Conservation (phyloP, 2,888 invertebrate species). For the Lepidocyrtinus sp. region DNA sequence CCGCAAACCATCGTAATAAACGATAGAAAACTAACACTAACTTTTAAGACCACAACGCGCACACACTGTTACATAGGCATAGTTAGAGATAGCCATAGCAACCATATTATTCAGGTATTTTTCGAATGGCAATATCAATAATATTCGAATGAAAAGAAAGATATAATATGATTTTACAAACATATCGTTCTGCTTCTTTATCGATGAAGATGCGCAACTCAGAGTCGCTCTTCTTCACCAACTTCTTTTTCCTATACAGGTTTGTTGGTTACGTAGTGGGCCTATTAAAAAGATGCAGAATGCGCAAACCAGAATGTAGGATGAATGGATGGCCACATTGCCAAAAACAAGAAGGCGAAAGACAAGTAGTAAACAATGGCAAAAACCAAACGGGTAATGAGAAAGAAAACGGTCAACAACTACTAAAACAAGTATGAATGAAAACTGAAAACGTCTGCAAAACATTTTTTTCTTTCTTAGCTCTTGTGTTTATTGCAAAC, state of each 20-base stretch:
- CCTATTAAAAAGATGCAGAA: not conserved
- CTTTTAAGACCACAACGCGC: not conserved
- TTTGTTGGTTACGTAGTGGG: not conserved
- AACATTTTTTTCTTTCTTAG: not conserved
- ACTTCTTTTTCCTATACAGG: not conserved
- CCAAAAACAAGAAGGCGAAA: not conserved
- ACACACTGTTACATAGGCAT: not conserved
- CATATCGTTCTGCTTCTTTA: not conserved
- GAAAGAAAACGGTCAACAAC: conserved; percentile 24
- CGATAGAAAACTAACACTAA: not conserved
- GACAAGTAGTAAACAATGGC: conserved; percentile 30
- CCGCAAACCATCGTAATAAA: conserved; percentile 30
- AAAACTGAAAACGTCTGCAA: not conserved
- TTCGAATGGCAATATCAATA: conserved; percentile 14
- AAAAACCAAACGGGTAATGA: not conserved
- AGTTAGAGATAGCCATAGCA: not conserved
- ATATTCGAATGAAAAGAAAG: conserved; percentile 8
- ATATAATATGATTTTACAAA: not conserved
- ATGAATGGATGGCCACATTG: not conserved
- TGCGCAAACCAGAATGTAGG: not conserved
- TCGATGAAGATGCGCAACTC: not conserved
- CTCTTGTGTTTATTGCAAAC: not conserved
- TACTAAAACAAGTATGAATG: not conserved
- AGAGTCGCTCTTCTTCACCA: not conserved
- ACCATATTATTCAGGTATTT: not conserved